Conservation (phyloP, 2,888 invertebrate genomes). For the Protonemura montana region DNA sequence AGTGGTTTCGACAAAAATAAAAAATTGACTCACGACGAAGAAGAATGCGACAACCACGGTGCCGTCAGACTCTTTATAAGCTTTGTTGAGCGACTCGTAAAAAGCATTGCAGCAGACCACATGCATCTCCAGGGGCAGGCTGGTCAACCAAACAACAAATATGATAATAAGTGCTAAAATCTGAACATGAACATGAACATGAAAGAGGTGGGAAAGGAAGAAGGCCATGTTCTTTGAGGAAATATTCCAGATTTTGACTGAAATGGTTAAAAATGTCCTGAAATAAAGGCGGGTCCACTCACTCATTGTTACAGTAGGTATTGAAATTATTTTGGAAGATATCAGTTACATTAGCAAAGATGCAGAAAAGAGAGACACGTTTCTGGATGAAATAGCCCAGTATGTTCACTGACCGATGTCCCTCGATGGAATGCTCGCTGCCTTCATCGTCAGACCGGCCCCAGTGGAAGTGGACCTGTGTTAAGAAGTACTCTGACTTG, state of each 20-base stretch:
- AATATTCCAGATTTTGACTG: too few species aligned
- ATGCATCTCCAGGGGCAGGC: constrained; percentile 72
- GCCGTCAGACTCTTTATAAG: constrained; percentile 67
- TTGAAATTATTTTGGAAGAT: too few species aligned
- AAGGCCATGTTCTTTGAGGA: too few species aligned
- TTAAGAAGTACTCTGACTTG: constrained; percentile 67
- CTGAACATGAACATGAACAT: too few species aligned
- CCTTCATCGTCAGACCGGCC: constrained; percentile 68
- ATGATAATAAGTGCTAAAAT: neutral
- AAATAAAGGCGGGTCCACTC: too few species aligned
- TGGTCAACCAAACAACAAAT: constrained; percentile 46
- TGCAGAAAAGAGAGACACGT: too few species aligned
- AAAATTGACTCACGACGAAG: constrained; percentile 55
- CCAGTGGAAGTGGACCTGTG: constrained; percentile 77
- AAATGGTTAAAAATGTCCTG: too few species aligned
- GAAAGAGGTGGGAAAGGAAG: too few species aligned
- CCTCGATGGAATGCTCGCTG: constrained; percentile 71
- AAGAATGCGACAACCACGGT: constrained; percentile 66
- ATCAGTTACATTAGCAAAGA: too few species aligned
- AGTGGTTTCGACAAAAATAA: too few species aligned
- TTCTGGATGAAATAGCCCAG: neutral
- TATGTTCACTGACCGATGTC: constrained; percentile 50
- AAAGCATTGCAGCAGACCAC: constrained; percentile 66
- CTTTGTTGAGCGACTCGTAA: constrained; percentile 68
- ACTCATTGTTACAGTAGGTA: too few species aligned